Base-by-base conservation (phyloP, 2,113 vertebrate species). In the Erinaceus europaeus region DNA sequence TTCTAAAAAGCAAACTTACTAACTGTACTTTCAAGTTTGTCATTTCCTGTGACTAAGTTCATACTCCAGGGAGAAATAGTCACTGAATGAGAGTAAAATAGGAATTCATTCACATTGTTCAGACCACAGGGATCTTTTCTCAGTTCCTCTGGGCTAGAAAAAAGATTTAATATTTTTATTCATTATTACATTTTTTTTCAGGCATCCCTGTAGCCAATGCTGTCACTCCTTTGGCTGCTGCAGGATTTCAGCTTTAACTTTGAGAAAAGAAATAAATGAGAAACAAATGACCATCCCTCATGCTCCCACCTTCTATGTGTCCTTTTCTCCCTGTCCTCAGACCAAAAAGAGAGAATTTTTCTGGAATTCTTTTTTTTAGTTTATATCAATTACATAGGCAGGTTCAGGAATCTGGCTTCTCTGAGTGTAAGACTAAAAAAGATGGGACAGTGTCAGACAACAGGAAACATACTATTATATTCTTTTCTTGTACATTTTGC, bases 401-500 rank as follows among this genome's bases (percentile, higher is more conserved):
- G 32, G 46, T 79, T 55, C 36, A 61, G 40, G 27, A 42, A 67
- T 83, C 29, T 72, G n/a, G 10, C 32, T 53, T 7, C 17, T 83
- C 52, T 32, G 29, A 32, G 4, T 82, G 36, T 72, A 71, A 71
- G 15, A 15, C 57, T 23, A 21, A 13, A 64, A 71, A 59, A 53
- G 9, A 1, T 21, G 6, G 5, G 53, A 29, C 23, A 42, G 3
- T 29, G 55, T 29, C 11, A 25, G 55, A 57, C 25, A 57, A 25
- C 27, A 25, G 9, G 11, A 62, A 57, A 84, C 6, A n/a, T 48
- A 9, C 9, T 7, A 21, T 9, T 3, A 0, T 8, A 0, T 44
- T 71, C 17, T 23, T 67, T 85, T 53, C 71, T 53, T 55, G 27
- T 18, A 65, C 29, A 20, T 48, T 88, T 75, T 11, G 2, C 36